These are phyloP conservation scores for Ahaetulla prasina DNA, from an alignment of 2,113 vertebrate genomes.

Conservation along the genomic window DNA sequence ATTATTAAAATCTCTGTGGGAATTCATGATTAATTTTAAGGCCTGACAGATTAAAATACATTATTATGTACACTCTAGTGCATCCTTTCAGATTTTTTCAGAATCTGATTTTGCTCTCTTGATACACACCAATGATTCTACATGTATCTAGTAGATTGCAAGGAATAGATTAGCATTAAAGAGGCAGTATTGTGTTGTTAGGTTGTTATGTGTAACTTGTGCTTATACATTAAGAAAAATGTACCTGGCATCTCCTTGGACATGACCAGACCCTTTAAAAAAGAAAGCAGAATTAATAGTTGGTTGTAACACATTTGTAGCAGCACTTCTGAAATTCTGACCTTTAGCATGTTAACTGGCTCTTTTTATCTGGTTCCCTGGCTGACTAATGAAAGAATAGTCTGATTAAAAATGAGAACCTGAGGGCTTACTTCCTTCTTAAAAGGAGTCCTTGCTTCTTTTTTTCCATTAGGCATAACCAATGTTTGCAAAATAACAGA, in stretches of 20 bases:
- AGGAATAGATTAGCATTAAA: constrained; percentile 90
- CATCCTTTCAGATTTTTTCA: constrained; percentile 87
- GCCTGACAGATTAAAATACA: constrained; percentile 88
- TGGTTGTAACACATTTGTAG: constrained; percentile 66
- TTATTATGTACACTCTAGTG: constrained; percentile 88
- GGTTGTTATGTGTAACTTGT: constrained; percentile 85
- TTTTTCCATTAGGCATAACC: constrained; percentile 26
- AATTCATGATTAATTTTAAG: constrained; percentile 90
- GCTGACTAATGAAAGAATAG: constrained; percentile 41
- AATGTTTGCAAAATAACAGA: not conserved
- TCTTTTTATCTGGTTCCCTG: constrained; percentile 62
- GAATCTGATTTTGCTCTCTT: constrained; percentile 88
- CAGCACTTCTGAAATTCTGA: constrained; percentile 68
- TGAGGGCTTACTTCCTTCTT: constrained; percentile 44
- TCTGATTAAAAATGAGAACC: constrained; percentile 51
- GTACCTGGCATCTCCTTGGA: constrained; percentile 78
- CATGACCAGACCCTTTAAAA: constrained; percentile 75
- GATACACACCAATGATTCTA: constrained; percentile 85
- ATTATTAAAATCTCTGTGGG: constrained; percentile 89
- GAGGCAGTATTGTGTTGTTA: constrained; percentile 85
- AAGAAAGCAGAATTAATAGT: constrained; percentile 70
- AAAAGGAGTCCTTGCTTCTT: constrained; percentile 35
- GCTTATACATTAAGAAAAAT: constrained; percentile 85
- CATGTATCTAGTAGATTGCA: constrained; percentile 89
- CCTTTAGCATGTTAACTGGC: constrained; percentile 65